Evolutionary conservation across 2,113 vertebrate genomes (phyloP), one percentile per base, ranked within the genome.

Genomic region (Phalacrocorax aristotelis): DNA sequence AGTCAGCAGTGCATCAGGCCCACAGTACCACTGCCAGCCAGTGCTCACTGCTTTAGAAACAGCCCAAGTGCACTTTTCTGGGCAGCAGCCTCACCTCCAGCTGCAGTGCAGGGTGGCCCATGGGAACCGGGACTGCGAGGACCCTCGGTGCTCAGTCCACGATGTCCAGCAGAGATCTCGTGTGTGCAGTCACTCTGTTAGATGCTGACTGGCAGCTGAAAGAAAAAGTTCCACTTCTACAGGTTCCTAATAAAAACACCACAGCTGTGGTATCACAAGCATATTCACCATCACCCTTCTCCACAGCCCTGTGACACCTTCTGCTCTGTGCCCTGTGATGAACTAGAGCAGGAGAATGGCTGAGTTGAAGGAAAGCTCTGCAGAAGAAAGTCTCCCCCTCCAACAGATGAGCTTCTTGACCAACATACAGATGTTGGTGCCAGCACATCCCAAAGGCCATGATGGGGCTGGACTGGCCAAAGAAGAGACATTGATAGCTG

Each of bases 121-220:
- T 30, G 32, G 49, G 36, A 46, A 44, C 14, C 1, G 0, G 16
- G 32, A 26, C 48, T 15, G 6, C 0, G 2, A 64, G 12, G 17
- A 69, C 20, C 9, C 11, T 64, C 29, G 62, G 29, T 69, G 42
- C 32, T 64, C 32, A 7, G 1, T 40, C 38, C 30, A 21, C 0
- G 3, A 51, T 32, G 34, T 20, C 36, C 10, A 30, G 16, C 16
- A n/a, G 62, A 44, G 42, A 81, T 19, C 29, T 52, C 12, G 14
- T 15, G 27, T 19, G 16, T 40, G 49, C 48, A 22, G 32, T 69
- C 40, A 40, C 36, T 69, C 61, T 44, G 32, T 42, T 44, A 62
- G 40, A 25, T 29, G 20, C 23, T 13, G 13, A 5, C 23, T 38
- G 27, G 78, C 32, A 83, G 19, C 42, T 6, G 2, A 46, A 75